phyloP scores from a whole-genome alignment of 2,888 invertebrate species.

The Netelia fuscicornis region DNA sequence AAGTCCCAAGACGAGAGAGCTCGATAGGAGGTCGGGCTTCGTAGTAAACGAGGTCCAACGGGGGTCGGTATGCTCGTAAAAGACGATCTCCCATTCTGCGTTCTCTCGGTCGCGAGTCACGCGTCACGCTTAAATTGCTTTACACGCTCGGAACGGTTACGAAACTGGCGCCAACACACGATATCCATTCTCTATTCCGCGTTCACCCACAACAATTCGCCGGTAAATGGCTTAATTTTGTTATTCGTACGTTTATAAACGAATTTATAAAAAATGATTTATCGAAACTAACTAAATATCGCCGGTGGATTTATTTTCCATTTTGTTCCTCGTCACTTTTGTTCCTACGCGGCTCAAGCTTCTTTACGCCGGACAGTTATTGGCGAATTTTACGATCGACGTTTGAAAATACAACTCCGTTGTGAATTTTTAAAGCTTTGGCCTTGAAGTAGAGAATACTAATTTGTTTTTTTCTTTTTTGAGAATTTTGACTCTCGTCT shows the following conservation, averaged over 20 bases:
- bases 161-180: constrained; percentile 69
- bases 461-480: not conserved
- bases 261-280: not conserved
- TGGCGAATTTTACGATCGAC: constrained; percentile 24
- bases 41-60: constrained; percentile 47
- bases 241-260: not conserved
- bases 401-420: not conserved
- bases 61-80: constrained; percentile 66
- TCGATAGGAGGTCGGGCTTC: not conserved
- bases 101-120: constrained; percentile 65
- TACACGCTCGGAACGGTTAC: constrained; percentile 67
- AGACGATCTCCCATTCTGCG: constrained; percentile 56
- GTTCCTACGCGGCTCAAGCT: not conserved
- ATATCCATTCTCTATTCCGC: constrained; percentile 45
- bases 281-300: not conserved
- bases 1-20: constrained; percentile 25
- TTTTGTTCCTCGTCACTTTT: not conserved
- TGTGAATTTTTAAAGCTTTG: constrained; percentile 46
- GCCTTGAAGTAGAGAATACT: constrained; percentile 2
- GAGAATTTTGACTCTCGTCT: not conserved
- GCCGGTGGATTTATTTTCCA: constrained; percentile 3
- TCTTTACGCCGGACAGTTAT: constrained; percentile 15
- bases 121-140: constrained; percentile 72
- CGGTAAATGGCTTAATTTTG: not conserved
- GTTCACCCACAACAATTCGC: not conserved